Evolutionary conservation across 2,113 vertebrate species (phyloP), one percentile per base, ranked within the genome.

Genomic region (Pomatorhinus ruficollis): DNA sequence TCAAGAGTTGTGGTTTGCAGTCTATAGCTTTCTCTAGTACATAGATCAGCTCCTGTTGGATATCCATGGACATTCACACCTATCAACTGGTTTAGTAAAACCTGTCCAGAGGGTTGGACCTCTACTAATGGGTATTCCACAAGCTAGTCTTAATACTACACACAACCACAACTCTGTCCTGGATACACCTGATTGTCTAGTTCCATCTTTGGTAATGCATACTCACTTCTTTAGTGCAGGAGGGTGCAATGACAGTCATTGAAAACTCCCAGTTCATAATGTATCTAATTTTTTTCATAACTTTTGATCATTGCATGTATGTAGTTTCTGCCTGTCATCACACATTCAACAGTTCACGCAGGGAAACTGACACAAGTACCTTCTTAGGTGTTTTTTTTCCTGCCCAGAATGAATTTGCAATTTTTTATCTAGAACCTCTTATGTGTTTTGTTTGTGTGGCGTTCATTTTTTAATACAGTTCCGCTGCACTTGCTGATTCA

Each of bases 191-290:
- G 28, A 23, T 54, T 40, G 12, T 40, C 27, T 31, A 15, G 18
- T 40, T 83, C 12, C 4, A 10, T 47, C 27, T 42, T 17, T 39
- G 8, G 8, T 54, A 71, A 47, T 1, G 1, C 0, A 0, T 50
- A n/a, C 44, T 79, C 11, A 15, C 5, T 47, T 70, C 9, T 52
- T 76, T 14, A 18, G 4, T 37, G 28, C 1, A 27, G 28, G 28
- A n/a, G 0, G 1, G 10, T 42, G 10, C 5, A 37, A 60, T 18
- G 35, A 19, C 39, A 17, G 12, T 23, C 12, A 30, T 16, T 72
- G 23, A 42, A 72, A 68, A 72, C 17, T 45, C 13, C 50, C 30
- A 16, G 11, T 44, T 72, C 8, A 9, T 20, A 53, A 49, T 12
- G 0, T 22, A 30, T 5, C 9, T 60, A 0, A 19, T 33, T 63